These are phyloP conservation scores for Epicauta chinensis DNA, from an alignment of 1,140 invertebrate species.

Conservation along the genomic window DNA sequence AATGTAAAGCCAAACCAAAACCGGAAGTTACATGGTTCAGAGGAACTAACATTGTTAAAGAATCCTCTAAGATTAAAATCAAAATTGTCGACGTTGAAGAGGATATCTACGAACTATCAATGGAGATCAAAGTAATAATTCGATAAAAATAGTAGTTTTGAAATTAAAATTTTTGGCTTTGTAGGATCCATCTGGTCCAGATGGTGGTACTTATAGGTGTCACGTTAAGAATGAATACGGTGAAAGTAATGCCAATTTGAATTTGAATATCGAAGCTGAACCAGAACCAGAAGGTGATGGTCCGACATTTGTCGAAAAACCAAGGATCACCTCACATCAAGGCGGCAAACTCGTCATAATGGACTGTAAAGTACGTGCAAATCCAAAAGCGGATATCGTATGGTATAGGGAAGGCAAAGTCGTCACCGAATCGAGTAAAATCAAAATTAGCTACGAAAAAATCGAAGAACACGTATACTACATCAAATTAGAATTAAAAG, in stretches of 20 bases:
- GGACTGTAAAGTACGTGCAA: slow-evolving; percentile 93
- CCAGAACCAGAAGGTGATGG: slow-evolving; percentile 88
- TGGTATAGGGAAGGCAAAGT: slow-evolving; percentile 83
- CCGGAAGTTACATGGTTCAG: slow-evolving; percentile 87
- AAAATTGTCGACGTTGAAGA: slow-evolving; percentile 67
- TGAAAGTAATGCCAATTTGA: slow-evolving; percentile 97
- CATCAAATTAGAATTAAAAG: slow-evolving; percentile 83
- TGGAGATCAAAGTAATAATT: slow-evolving; percentile 75
- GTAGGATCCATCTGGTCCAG: slow-evolving; percentile 86
- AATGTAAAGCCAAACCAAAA: slow-evolving; percentile 87
- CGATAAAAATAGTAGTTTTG: not conserved
- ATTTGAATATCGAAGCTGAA: slow-evolving; percentile 95
- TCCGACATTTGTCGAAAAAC: slow-evolving; percentile 97
- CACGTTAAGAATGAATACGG: slow-evolving; percentile 95
- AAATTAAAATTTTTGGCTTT: slow-evolving; percentile 29
- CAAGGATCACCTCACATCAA: slow-evolving; percentile 88
- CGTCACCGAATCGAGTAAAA: slow-evolving; percentile 72
- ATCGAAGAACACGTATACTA: slow-evolving; percentile 82
- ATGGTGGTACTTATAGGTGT: slow-evolving; percentile 96
- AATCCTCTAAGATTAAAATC: slow-evolving; percentile 81
- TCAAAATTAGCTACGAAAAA: slow-evolving; percentile 66
- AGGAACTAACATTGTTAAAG: slow-evolving; percentile 75
- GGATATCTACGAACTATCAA: slow-evolving; percentile 81
- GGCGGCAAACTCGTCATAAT: slow-evolving; percentile 95
- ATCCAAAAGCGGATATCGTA: slow-evolving; percentile 87